Percentiles rank a stretch among this genome's conserved stretches.
Conservation (phyloP, 1,140 invertebrate genomes). For the Paramacrobiotus metropolitanus region DNA sequence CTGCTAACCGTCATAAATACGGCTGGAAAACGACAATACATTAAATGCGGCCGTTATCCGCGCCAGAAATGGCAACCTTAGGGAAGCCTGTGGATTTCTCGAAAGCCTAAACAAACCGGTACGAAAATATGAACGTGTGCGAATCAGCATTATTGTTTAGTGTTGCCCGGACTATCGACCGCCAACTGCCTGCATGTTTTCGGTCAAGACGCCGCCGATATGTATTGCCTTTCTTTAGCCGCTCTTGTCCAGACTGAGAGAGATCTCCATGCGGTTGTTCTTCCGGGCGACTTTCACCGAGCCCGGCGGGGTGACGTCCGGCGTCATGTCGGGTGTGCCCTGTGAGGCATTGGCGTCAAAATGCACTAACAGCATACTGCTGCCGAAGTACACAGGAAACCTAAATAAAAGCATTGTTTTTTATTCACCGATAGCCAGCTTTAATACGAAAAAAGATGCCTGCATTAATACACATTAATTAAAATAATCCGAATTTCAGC, state of each 20-base stretch:
- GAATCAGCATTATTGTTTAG: background rate
- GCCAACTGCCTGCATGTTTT: background rate
- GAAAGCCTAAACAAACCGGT: background rate
- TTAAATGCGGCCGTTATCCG: too few relatives aligned
- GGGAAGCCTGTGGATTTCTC: too few relatives aligned
- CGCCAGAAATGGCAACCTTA: too few relatives aligned
- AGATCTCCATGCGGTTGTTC: conserved; percentile 49
- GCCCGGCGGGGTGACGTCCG: conserved; percentile 25
- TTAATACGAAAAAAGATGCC: background rate
- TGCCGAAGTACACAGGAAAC: background rate
- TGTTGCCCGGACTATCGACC: background rate
- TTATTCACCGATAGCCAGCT: too few relatives aligned
- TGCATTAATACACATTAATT: too few relatives aligned
- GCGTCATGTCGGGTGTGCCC: background rate
- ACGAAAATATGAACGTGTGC: background rate
- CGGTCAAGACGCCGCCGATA: background rate
- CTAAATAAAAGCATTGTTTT: background rate
- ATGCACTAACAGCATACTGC: background rate
- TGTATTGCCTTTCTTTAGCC: background rate
- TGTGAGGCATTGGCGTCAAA: background rate
- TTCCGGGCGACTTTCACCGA: conserved; percentile 43
- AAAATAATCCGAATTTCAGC: too few relatives aligned
- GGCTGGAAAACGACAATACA: too few relatives aligned
- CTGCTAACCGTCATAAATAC: too few relatives aligned
- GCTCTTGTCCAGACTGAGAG: background rate